Conservation (phyloP, 2,113 vertebrate genomes). For the Arenaria interpres region DNA sequence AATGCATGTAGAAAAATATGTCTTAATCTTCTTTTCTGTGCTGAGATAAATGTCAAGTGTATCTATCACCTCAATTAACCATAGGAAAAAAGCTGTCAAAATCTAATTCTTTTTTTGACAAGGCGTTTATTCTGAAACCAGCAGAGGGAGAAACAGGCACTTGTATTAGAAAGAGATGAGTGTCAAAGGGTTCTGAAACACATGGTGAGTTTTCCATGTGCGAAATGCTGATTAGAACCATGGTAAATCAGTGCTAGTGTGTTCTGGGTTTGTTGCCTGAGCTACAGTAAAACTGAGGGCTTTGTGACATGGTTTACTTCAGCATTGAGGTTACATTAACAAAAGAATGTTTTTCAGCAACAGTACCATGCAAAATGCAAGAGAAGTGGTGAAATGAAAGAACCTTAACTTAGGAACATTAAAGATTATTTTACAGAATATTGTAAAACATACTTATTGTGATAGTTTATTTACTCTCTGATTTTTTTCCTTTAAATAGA, state of each 20-base stretch:
- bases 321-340: conserved; percentile 46
- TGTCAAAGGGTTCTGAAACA: conserved; percentile 70
- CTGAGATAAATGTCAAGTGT: conserved; percentile 86
- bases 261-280: conserved; percentile 63
- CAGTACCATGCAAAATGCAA: conserved; percentile 42
- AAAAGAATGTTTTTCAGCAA: conserved; percentile 60
- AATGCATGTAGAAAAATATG: conserved; percentile 77
- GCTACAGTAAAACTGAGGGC: conserved; percentile 44
- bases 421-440: conserved; percentile 38
- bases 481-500: conserved; percentile 4
- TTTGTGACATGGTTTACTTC: conserved; percentile 58
- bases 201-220: conserved; percentile 71
- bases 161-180: conserved; percentile 74
- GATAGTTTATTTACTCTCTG: conserved; percentile 13
- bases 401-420: conserved; percentile 19
- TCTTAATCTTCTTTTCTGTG: conserved; percentile 81
- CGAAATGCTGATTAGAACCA: conserved; percentile 75
- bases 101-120: conserved; percentile 81
- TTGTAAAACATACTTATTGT: conserved; percentile 42
- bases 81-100: conserved; percentile 80
- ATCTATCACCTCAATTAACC: conserved; percentile 90
- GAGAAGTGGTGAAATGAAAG: conserved; percentile 48
- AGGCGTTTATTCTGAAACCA: conserved; percentile 78
- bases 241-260: conserved; percentile 51
- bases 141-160: conserved; percentile 77